Evolutionary conservation across 2,797 vertebrate genomes (phyloP).

Genomic region (Morelia viridis): DNA sequence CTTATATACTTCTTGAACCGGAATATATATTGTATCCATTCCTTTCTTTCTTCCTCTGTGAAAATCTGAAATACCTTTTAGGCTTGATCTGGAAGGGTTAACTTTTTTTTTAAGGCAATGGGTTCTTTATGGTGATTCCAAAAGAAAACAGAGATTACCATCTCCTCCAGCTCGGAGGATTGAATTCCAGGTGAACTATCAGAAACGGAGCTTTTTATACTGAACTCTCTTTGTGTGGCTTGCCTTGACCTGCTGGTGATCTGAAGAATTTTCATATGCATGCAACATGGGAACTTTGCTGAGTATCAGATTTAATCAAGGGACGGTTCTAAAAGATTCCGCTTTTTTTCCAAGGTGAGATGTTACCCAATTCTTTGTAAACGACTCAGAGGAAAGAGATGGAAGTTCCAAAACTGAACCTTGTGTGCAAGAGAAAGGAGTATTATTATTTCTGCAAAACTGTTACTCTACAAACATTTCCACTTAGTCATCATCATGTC

Average conservation of each 20-base stretch:
- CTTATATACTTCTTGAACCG: not conserved
- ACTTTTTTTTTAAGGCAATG: not conserved
- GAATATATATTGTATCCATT: not conserved
- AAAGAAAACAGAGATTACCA: constrained; percentile 49
- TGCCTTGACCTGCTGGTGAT: not conserved
- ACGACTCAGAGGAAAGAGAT: not conserved
- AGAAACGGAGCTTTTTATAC: not conserved
- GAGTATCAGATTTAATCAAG: constrained; percentile 32
- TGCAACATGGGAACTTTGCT: not conserved
- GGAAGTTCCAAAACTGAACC: constrained; percentile 1
- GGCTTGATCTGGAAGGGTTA: not conserved
- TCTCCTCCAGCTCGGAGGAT: constrained; percentile 32
- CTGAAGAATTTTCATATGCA: constrained; percentile 42
- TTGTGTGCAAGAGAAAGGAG: not conserved
- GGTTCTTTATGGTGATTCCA: constrained; percentile 28
- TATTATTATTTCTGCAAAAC: not conserved
- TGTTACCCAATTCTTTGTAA: not conserved
- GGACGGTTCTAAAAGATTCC: constrained; percentile 1
- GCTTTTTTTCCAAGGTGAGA: not conserved
- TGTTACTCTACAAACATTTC: not conserved
- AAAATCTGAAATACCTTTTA: not conserved
- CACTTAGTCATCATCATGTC: not conserved
- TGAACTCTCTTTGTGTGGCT: constrained; percentile 35
- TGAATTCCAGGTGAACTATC: constrained; percentile 43
- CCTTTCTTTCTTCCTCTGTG: not conserved